Percentiles rank a stretch among this genome's conserved stretches.
Conservation (phyloP, 1,140 invertebrate genomes). For the Drosophila pruinosa region DNA sequence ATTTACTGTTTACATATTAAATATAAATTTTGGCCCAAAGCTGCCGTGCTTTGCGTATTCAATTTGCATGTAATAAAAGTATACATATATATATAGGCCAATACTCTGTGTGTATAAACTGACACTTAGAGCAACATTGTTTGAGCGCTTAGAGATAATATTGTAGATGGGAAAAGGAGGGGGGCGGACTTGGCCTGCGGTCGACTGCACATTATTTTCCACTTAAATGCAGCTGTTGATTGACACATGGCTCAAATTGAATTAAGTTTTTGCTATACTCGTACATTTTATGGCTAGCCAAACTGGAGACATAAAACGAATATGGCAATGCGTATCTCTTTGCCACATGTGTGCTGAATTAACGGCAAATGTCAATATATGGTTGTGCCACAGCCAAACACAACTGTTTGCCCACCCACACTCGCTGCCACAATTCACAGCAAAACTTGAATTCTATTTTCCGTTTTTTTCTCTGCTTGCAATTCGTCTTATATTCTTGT, state of each 20-base stretch:
- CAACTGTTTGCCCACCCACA: slow-evolving; percentile 21
- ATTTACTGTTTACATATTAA: slow-evolving; percentile 26
- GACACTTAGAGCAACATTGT: slow-evolving; percentile 5
- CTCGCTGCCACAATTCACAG: background rate
- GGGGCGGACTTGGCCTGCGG: background rate
- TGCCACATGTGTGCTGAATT: slow-evolving; percentile 47
- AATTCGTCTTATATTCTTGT: background rate
- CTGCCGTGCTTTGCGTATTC: background rate
- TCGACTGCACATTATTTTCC: slow-evolving; percentile 69
- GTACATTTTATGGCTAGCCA: slow-evolving; percentile 55
- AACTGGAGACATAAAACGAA: slow-evolving; percentile 51
- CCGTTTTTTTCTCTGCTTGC: background rate
- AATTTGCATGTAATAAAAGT: slow-evolving; percentile 1
- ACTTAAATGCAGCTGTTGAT: slow-evolving; percentile 76
- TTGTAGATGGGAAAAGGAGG: background rate
- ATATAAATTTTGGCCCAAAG: slow-evolving; percentile 13
- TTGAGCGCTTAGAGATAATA: too few species aligned
- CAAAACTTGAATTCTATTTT: background rate
- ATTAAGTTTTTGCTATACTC: slow-evolving; percentile 66
- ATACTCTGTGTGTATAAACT: slow-evolving; percentile 26
- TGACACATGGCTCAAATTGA: slow-evolving; percentile 77
- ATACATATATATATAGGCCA: slow-evolving; percentile 35
- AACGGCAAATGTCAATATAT: slow-evolving; percentile 28
- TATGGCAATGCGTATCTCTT: slow-evolving; percentile 16
- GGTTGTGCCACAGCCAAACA: slow-evolving; percentile 6